Percentiles rank a stretch among this genome's conserved stretches.
Evolutionary conservation across 2,888 invertebrate genomes (phyloP).

Genomic region (Protodeltote pygarga): DNA sequence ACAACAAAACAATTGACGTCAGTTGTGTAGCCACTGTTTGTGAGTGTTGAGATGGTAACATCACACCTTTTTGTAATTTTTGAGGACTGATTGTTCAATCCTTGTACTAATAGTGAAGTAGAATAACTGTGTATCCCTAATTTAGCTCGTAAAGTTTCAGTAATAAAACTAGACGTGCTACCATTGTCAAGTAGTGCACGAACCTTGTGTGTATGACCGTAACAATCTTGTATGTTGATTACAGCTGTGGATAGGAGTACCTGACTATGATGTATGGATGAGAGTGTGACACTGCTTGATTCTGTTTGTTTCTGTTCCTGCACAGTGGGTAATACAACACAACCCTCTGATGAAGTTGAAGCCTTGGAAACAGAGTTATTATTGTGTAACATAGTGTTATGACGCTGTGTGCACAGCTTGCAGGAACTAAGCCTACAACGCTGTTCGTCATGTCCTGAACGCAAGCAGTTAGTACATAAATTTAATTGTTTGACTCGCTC

Average conservation of each 20-base stretch:
- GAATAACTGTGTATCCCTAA: constrained; percentile 2
- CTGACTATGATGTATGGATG: constrained; percentile 3
- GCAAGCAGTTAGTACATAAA: too few species aligned
- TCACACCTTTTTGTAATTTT: constrained; percentile 3
- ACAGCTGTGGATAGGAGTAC: constrained; percentile 22
- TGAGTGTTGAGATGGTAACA: too few species aligned
- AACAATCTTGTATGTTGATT: constrained; percentile 2
- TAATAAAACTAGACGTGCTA: constrained; percentile 19
- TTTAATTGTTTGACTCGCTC: too few species aligned
- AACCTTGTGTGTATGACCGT: constrained; percentile 1
- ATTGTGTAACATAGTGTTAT: not conserved
- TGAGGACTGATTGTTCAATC: constrained; percentile 16
- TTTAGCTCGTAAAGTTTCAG: constrained; percentile 1
- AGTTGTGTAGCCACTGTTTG: too few species aligned
- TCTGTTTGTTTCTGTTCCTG: constrained; percentile 4
- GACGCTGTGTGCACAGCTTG: too few species aligned
- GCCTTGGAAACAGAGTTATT: constrained; percentile 1
- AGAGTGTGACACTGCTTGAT: constrained; percentile 15
- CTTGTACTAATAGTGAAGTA: constrained; percentile 18
- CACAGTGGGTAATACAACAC: constrained; percentile 21
- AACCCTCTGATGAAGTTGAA: constrained; percentile 8
- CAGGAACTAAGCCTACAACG: too few species aligned
- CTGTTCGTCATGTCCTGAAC: too few species aligned
- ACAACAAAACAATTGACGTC: too few species aligned
- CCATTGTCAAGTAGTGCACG: constrained; percentile 10